Conservation (phyloP, 2,888 invertebrate species). For the Spodoptera picta region DNA sequence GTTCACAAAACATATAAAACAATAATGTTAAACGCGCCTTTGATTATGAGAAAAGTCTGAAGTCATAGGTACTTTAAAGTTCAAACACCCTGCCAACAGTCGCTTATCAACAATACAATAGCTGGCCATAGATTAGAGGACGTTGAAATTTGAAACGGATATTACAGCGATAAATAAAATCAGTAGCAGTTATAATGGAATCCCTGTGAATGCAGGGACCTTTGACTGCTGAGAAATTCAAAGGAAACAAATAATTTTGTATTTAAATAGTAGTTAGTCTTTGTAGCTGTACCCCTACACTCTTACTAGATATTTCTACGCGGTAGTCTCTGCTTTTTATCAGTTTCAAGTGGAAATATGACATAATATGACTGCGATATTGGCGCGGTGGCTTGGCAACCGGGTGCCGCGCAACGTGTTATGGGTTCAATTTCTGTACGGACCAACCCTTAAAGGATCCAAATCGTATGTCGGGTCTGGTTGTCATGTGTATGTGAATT, state of each 20-base stretch:
- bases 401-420: no score
- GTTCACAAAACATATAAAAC: conserved; percentile 10
- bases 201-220: conserved; percentile 21
- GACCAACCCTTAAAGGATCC: no score
- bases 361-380: no score
- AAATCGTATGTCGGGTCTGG: no score
- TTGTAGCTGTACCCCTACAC: no score
- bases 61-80: conserved; percentile 14
- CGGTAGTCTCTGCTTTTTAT: no score
- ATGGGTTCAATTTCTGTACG: no score
- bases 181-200: conserved; percentile 29
- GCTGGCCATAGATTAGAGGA: conserved; percentile 23
- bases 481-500: no score
- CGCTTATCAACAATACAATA: conserved; percentile 31
- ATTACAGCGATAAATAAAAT: conserved; percentile 53
- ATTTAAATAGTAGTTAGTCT: neutral
- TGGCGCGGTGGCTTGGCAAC: no score
- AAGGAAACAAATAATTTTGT: conserved; percentile 21
- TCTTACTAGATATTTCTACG: no score
- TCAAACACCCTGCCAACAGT: conserved; percentile 36
- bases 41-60: neutral
- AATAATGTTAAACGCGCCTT: neutral
- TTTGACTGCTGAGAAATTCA: conserved; percentile 19
- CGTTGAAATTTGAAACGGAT: conserved; percentile 49
- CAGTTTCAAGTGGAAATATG: no score